Conservation (phyloP, 2,888 invertebrate genomes). For the Leptarthrus brevirostris region DNA sequence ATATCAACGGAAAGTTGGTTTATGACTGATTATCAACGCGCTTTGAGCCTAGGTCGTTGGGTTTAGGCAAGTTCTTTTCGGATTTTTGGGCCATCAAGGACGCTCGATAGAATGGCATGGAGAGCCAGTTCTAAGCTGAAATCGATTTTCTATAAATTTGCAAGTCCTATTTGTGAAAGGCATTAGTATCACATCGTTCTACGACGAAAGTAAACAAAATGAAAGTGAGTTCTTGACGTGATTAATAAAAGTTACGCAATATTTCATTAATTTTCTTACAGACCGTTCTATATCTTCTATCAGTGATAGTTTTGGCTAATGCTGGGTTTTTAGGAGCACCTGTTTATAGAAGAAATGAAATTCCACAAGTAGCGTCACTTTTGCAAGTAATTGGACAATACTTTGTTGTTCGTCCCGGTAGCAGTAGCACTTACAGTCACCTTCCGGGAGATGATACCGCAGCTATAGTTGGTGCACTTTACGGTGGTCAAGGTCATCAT, state of each 20-base stretch:
- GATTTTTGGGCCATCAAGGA: constrained; percentile 4
- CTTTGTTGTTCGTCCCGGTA: not conserved
- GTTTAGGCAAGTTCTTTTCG: constrained; percentile 24
- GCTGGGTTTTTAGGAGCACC: constrained; percentile 6
- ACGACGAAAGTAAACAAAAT: not conserved
- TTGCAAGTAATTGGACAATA: not conserved
- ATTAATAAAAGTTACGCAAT: no score
- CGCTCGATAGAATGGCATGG: not conserved
- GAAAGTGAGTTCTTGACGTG: not conserved
- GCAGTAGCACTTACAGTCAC: not conserved
- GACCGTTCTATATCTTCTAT: not conserved
- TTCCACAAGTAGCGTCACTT: not conserved
- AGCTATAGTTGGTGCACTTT: not conserved
- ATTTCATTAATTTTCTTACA: not conserved
- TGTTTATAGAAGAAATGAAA: not conserved
- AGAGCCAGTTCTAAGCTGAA: not conserved
- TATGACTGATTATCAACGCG: not conserved
- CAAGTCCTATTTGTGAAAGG: not conserved
- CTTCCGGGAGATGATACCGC: not conserved
- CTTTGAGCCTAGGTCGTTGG: not conserved
- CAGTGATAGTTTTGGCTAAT: not conserved
- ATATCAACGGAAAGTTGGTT: not conserved
- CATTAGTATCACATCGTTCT: not conserved
- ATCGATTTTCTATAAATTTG: constrained; percentile 11
- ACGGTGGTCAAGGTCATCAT: not conserved